Evolutionary conservation across 2,797 vertebrate genomes (phyloP), one percentile per base, ranked within the genome.

Genomic region (Neopelma chrysocephalum): DNA sequence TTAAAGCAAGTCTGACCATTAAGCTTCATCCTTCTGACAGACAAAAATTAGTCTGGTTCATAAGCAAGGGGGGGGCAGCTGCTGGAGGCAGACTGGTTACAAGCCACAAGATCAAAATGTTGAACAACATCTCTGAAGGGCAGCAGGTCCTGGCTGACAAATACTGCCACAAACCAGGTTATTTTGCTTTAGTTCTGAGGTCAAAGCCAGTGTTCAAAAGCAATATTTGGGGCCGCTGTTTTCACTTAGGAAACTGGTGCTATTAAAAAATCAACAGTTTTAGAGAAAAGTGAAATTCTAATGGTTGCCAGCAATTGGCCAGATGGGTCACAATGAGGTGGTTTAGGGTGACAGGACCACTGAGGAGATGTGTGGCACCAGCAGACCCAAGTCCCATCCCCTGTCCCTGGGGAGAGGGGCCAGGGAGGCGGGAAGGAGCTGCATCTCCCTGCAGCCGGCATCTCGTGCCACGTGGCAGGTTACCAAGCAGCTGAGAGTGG

Each of bases 1-100:
- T 96, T 88, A 90, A 86, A 86, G 75, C 57, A 80, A 85, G 42
- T 81, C 61, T 93, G 87, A 83, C 75, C 69, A 70, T 47, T 85
- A 65, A 78, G 43, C 64, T 87, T 65, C 68, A 58, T 78, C 57
- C 31, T 89, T 58, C 64, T 56, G 40, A 87, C 38, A 84, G 45
- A 81, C 57, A 93, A 70, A 92, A 90, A 78, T 75, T 32, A 86
- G 32, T 45, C 79, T 34, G 47, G 69, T 78, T 85, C 42, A 45
- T 62, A 77, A 69, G 68, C 53, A 62, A 71, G n/a, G 71, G 38
- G 71, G 38, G 31, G 18, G 38, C 2, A 4, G 66, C 78, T 87
- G 78, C 93, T 89, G 72, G 45, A 83, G 57, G 85, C 69, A 90
- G 34, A 21, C 5, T 50, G 61, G 81, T 47, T 54, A 64, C 60